phyloP scores from a whole-genome alignment of 2,113 vertebrate species.

The Ascaphus truei region DNA sequence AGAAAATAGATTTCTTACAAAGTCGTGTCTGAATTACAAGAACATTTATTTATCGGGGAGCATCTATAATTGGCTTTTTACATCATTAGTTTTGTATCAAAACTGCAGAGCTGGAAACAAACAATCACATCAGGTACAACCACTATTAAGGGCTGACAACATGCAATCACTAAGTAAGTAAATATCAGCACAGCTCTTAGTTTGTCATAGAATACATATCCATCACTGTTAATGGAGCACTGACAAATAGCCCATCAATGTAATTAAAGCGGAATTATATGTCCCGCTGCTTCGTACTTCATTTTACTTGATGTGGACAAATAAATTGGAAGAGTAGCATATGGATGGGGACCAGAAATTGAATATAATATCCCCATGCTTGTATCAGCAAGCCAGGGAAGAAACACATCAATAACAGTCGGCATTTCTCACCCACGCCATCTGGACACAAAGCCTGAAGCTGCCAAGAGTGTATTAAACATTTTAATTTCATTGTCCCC shows the following conservation, averaged over 20 bases:
- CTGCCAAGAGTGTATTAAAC: not conserved
- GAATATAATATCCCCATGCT: slow-evolving; percentile 35
- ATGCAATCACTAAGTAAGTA: not conserved
- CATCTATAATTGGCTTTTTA: no score
- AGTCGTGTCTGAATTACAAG: no score
- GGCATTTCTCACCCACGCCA: slow-evolving; percentile 32
- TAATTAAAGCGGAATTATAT: slow-evolving; percentile 41
- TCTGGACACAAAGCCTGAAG: slow-evolving; percentile 23
- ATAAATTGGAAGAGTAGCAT: slow-evolving; percentile 48
- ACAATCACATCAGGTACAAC: no score
- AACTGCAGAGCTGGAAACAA: no score
- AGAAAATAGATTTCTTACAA: no score
- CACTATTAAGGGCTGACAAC: not conserved
- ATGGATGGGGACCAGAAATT: slow-evolving; percentile 47
- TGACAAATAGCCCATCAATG: slow-evolving; percentile 36
- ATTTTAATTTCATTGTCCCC: slow-evolving; percentile 33
- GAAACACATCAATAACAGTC: slow-evolving; percentile 21
- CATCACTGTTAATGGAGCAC: not conserved
- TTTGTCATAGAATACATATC: not conserved
- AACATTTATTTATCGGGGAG: no score
- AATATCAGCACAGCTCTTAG: not conserved
- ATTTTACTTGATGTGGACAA: slow-evolving; percentile 45
- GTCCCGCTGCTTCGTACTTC: slow-evolving; percentile 32
- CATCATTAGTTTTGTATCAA: no score
- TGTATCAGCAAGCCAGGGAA: slow-evolving; percentile 37